Evolutionary conservation across 1,140 invertebrate genomes (phyloP).

Genomic region (Neodiprion virginianus): DNA sequence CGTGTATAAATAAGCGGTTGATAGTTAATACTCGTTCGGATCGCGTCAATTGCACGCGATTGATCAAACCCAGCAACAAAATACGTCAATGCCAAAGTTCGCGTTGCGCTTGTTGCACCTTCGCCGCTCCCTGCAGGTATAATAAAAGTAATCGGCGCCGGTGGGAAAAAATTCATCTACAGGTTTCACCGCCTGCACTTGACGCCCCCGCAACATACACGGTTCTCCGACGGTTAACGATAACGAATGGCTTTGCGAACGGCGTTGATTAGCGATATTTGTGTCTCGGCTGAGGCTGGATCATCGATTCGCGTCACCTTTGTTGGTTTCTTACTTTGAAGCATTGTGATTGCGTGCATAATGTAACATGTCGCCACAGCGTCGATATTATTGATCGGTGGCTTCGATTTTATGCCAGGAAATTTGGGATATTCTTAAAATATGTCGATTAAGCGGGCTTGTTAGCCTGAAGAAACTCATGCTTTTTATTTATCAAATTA

Average conservation of each 20-base stretch:
- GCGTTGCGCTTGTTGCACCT: not conserved
- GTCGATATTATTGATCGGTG: not conserved
- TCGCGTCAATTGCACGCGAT: not conserved
- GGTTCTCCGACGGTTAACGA: not conserved
- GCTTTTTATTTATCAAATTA: no score
- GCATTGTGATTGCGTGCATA: not conserved
- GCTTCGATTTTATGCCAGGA: no score
- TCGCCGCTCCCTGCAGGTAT: not conserved
- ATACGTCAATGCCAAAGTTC: not conserved
- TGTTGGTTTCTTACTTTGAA: not conserved
- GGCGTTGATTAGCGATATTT: not conserved
- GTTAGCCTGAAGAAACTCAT: no score
- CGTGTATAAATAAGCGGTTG: no score
- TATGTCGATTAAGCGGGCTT: no score
- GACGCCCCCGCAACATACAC: not conserved
- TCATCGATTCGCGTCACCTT: not conserved
- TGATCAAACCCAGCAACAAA: not conserved
- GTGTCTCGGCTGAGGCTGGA: not conserved
- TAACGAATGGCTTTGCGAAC: not conserved
- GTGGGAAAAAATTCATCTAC: not conserved
- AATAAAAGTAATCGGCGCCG: not conserved
- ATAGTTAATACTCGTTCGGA: no score
- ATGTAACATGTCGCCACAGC: not conserved
- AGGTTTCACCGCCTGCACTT: not conserved
- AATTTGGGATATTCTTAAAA: no score